phyloP scores from a whole-genome alignment of 2,888 invertebrate species.

The Protophormia terraenovae region DNA sequence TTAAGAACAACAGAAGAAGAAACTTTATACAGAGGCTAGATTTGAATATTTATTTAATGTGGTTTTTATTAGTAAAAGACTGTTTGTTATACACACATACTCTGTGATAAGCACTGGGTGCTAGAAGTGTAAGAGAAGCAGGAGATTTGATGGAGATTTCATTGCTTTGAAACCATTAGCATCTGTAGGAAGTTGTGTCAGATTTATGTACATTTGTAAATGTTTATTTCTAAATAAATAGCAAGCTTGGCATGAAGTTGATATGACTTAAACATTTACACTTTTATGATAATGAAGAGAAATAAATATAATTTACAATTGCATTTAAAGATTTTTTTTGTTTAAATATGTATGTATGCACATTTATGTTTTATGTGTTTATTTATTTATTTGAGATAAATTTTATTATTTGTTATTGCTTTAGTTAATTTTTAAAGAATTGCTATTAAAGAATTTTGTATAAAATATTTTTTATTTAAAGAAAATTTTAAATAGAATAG shows the following conservation, averaged over 20 bases:
- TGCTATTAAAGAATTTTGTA: no score
- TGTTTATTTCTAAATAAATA: conserved; percentile 17
- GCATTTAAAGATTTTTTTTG: background rate
- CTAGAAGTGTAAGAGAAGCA: no score
- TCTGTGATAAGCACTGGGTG: conserved; percentile 36
- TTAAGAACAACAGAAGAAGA: background rate
- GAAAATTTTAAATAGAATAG: no score
- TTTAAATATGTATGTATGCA: no score
- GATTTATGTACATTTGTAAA: conserved; percentile 6
- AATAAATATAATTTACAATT: background rate
- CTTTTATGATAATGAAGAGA: conserved; percentile 1
- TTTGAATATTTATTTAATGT: conserved; percentile 36
- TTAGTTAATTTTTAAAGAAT: no score
- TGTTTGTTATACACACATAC: conserved; percentile 33
- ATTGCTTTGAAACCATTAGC: conserved; percentile 13
- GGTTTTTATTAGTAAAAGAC: conserved; percentile 39
- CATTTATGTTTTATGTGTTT: no score
- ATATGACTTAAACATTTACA: conserved; percentile 41
- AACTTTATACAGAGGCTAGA: background rate
- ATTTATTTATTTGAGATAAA: no score
- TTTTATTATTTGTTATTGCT: no score
- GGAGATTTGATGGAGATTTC: background rate
- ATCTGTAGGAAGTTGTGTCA: conserved; percentile 23
- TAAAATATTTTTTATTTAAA: no score
- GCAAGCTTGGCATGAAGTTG: background rate